A percentile compares a stretch with the other conserved stretches of the same genome.
Conservation (phyloP, 2,888 invertebrate species). For the Ophion costatus region DNA sequence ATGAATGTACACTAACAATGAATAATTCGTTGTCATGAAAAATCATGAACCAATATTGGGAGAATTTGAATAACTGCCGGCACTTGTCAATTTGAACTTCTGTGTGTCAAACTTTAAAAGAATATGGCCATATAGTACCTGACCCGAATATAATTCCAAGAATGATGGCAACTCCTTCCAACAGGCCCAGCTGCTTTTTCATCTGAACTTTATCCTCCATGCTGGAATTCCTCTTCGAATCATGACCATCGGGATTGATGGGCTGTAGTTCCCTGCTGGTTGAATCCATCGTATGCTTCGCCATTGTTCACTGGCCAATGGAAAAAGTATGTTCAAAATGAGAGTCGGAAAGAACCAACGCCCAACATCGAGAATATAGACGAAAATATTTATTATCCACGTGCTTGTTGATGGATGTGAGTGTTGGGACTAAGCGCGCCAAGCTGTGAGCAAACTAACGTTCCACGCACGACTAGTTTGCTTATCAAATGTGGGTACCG, state of each 20-base stretch:
- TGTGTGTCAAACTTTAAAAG: constrained; percentile 11
- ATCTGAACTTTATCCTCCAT: constrained; percentile 88
- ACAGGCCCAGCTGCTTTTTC: constrained; percentile 94
- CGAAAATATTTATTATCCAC: neutral
- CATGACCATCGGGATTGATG: constrained; percentile 37
- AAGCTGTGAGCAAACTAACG: neutral
- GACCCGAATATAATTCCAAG: constrained; percentile 98
- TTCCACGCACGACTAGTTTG: neutral
- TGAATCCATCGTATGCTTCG: constrained; percentile 48
- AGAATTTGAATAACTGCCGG: too few relatives aligned
- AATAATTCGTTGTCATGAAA: too few relatives aligned
- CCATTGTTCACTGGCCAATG: constrained; percentile 47
- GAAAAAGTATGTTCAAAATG: neutral
- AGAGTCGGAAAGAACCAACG: neutral
- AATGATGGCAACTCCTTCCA: constrained; percentile 97
- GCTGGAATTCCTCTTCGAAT: constrained; percentile 4
- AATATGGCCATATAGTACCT: constrained; percentile 83
- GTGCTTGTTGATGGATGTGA: neutral
- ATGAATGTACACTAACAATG: too few relatives aligned
- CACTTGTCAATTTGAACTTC: neutral
- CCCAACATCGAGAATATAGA: neutral
- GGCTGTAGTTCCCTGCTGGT: constrained; percentile 48
- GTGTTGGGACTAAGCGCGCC: neutral
- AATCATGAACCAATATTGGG: too few relatives aligned
- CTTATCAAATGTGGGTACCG: constrained; percentile 27